Conservation (phyloP, 2,888 invertebrate genomes). For the Therioaphis trifolii region DNA sequence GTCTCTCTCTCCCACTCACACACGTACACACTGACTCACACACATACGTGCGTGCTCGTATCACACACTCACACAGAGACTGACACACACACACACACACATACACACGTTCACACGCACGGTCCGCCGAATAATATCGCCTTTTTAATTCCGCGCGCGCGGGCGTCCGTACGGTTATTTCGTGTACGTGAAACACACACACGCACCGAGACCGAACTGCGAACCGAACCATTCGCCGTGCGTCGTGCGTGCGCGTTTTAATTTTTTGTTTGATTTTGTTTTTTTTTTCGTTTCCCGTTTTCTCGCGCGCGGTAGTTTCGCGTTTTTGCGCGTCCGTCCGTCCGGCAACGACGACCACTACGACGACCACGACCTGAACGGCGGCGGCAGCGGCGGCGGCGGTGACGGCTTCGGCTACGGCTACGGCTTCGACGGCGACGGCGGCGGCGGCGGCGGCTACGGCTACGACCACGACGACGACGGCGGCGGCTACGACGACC, state of each 20-base stretch:
- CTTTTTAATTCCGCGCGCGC: constrained; percentile 59
- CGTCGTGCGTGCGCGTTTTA: constrained; percentile 32
- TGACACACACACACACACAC: neutral
- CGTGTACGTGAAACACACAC: neutral
- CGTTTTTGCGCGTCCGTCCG: neutral
- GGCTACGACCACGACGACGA: constrained; percentile 6
- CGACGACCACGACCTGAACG: neutral
- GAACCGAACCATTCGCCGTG: neutral
- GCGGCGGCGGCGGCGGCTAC: neutral
- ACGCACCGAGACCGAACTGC: neutral
- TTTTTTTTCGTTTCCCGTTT: neutral
- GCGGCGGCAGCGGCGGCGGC: constrained; percentile 1
- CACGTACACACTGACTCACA: constrained; percentile 1
- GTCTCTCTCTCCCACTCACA: neutral
- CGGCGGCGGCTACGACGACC: constrained; percentile 16
- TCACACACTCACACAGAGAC: constrained; percentile 10
- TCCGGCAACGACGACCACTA: neutral
- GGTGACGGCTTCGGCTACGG: neutral
- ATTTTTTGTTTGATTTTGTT: neutral
- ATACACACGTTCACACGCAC: constrained; percentile 1
- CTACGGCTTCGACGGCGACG: neutral
- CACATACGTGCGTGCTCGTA: neutral
- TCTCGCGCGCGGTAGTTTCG: neutral
- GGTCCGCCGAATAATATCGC: constrained; percentile 56
- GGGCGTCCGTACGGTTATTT: constrained; percentile 50